Evolutionary conservation across 2,888 invertebrate species (phyloP), one percentile per base, ranked within the genome.

Genomic region (Busseola fusca): DNA sequence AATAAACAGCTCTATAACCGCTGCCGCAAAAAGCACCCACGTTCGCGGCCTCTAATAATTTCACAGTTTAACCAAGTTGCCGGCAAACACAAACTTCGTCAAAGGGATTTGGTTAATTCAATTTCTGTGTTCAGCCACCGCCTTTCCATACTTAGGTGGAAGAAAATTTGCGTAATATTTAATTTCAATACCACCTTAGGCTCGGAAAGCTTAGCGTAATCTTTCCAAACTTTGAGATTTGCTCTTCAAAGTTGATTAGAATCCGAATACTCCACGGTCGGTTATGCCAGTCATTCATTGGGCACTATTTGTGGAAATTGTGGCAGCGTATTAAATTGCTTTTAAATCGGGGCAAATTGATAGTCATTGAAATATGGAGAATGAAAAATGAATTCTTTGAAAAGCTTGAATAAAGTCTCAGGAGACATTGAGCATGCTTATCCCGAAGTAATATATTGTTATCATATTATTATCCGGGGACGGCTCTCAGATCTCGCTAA

Each of bases 21-120:
- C 60, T 63, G 82, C 85, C 83, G 81, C 85, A 87, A 88, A 88
- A 87, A 85, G 86, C 85, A 82, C 70, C 82, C 81, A 82, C 86
- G 86, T 85, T 84, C 76, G 85, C 86, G 86, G 87, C 86, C 86
- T 72, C 86, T 91, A 91, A 91, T 91, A 92, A 92, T 90, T 92
- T 89, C 87, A 78, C 89, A 89, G 88, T 89, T 89, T 87, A 91
- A 87, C 89, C 86, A 78, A 90, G 90, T 89, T 90, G 88, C 88
- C 82, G 79, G 86, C 90, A 91, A 92, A 92, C 91, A 91, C 86
- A 84, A 93, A 93, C 88, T 93, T 91, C 88, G 89, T 92, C 92
- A 92, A 92, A 92, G 91, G 91, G 92, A 91, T 91, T 91, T 89
- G 87, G 90, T 89, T 93, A 92, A 93, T 93, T 93, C 90, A 92